Evolutionary conservation across 2,888 invertebrate genomes (phyloP), one percentile per base, ranked within the genome.

Genomic region (Diarsia brunnea): DNA sequence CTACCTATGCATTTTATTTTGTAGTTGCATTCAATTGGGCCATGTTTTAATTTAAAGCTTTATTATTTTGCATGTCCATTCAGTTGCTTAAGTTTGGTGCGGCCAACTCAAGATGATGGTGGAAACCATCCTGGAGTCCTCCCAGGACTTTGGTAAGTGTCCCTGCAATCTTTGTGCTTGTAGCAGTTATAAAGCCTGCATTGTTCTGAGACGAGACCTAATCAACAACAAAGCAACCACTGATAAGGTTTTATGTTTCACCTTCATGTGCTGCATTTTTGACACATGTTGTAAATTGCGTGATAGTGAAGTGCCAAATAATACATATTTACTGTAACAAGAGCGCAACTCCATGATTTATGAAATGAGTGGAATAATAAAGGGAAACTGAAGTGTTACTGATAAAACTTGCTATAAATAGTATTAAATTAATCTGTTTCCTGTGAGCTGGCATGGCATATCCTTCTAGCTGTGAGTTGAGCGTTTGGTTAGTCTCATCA

Each of bases 101-200:
- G 71, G 90, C 91, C 89, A 70, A 82, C 87, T 75, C 94, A 95
- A 92, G 92, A 96, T 96, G 96, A 96, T 96, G 96, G 96, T 96
- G 92, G 96, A 96, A 89, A 96, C 95, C 87, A 93, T 95, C 88
- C 92, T 96, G 77, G 96, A 96, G 94, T 95, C 94, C 94, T 93
- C 96, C 55, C 95, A 95, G 94, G 96, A 96, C 94, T 95, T 95
- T 86, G 95, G 96, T 96, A 81, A 96, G 96, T 94, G 0, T 27
- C 53, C 38, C 76, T 70, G 31, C 5, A 63, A 24, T 43, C 1
- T 19, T 4, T 31, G 16, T 16, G 43, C 63, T n/a, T 63, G 47
- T n/a, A 63, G 31, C 53, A 55, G 38, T 53, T 61, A 16, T 55
- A 31, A 38, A 63, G 61, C 53, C 27, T 67, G 31, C 16, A 21